Percentiles rank a stretch among this genome's conserved stretches.
These are phyloP conservation scores for Drosophila crucigera DNA, from an alignment of 2,888 invertebrate genomes.

Conservation along the genomic window DNA sequence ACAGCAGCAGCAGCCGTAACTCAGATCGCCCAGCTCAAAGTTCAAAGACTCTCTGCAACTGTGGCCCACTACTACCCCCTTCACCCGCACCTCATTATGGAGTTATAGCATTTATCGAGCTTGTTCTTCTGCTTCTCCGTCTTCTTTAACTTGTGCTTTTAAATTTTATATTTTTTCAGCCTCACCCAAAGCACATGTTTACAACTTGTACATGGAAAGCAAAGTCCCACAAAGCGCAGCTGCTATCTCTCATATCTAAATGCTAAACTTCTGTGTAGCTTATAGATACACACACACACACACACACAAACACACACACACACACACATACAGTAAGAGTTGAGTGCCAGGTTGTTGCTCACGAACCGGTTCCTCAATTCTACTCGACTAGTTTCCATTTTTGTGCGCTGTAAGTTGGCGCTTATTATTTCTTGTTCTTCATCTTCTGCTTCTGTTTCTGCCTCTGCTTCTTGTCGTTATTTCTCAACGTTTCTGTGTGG, in stretches of 20 bases:
- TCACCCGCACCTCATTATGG: neutral
- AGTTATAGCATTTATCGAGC: slow-evolving; percentile 27
- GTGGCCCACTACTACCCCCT: neutral
- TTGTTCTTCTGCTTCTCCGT: slow-evolving; percentile 6
- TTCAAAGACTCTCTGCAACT: slow-evolving; percentile 46
- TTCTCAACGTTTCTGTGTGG: slow-evolving; percentile 58
- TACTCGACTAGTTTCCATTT: slow-evolving; percentile 76
- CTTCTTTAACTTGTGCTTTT: slow-evolving; percentile 3
- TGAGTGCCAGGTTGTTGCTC: slow-evolving; percentile 58
- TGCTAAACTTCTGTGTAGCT: slow-evolving; percentile 68
- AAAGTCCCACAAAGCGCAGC: slow-evolving; percentile 67
- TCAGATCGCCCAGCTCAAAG: slow-evolving; percentile 44
- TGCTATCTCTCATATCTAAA: slow-evolving; percentile 75
- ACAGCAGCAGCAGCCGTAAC: slow-evolving; percentile 6
- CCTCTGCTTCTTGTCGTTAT: slow-evolving; percentile 19
- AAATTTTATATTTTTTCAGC: slow-evolving; percentile 34
- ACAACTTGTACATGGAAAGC: slow-evolving; percentile 55
- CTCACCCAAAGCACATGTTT: slow-evolving; percentile 56
- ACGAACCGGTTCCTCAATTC: slow-evolving; percentile 69
- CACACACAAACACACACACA: slow-evolving; percentile 2
- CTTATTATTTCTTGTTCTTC: slow-evolving; percentile 26
- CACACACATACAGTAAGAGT: neutral
- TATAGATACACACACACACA: slow-evolving; percentile 59
- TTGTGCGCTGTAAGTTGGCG: slow-evolving; percentile 72
- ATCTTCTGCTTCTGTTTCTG: slow-evolving; percentile 13